Base-by-base conservation (phyloP, 2,888 invertebrate species). In the Villa cingulata region DNA sequence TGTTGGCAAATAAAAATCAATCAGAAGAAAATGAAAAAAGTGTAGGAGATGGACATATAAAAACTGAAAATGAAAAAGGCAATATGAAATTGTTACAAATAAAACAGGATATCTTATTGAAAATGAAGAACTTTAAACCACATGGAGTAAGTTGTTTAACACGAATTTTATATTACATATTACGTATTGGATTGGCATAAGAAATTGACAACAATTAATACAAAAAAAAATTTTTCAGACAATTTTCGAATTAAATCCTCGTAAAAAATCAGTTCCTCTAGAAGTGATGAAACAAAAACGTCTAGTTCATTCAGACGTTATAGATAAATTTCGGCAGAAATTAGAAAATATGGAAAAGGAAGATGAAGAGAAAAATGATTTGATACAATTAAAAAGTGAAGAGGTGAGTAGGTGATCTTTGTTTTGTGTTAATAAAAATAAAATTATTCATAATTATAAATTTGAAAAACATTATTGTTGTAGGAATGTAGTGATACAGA, bases 231-330 rank as follows among this genome's bases (percentile, higher is more conserved):
- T 51, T 41, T 38, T 48, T 51, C 39, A 91, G 90, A 97, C 95
- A 1, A 86, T 97, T 58, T 88, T 97, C 68, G 97, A 97, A 72
- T 75, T 96, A 43, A 85, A 86, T 40, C 78, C 84, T 1, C 86
- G 83, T 62, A 76, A 81, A 57, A 80, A 89, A 62, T 84, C 88
- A 0, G 74, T 78, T 1, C 81, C 81, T 62, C 85, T 84, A 56
- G 68, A 78, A 48, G 81, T 87, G 0, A 97, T 97, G 95, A 88
- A 90, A 65, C 74, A 78, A 14, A 94, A 92, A 67, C 77, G 96
- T 43, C 74, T 78, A 54, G 72, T 80, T 62, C 78, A 94, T 70
- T 71, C 79, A 63, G 64, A 78, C 57, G 52, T 66, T 59, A 66
- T 68, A 51, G 64, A 66, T 45, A 68, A 76, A 65, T 71, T 53